These are phyloP conservation scores for Halcyon chelicuti DNA, from an alignment of 2,797 vertebrate genomes.

Conservation along the genomic window DNA sequence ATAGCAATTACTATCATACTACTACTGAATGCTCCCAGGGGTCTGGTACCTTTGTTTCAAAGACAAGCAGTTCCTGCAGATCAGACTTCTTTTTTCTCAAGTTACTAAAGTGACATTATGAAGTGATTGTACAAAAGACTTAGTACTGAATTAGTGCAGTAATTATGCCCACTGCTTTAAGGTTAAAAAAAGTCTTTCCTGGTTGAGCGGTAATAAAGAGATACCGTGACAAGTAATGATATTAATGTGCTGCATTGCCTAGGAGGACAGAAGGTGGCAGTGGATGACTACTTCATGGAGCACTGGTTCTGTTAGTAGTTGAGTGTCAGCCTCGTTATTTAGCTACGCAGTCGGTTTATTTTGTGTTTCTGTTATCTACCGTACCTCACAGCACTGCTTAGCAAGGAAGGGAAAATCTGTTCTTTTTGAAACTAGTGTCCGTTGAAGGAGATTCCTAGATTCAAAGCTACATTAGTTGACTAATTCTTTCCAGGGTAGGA, in stretches of 20 bases:
- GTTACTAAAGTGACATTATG: background rate
- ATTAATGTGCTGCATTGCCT: background rate
- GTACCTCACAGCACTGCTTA: background rate
- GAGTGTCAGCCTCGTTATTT: background rate
- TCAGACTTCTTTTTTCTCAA: background rate
- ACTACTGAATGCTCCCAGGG: background rate
- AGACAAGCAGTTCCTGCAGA: background rate
- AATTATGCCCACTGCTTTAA: background rate
- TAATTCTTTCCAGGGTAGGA: background rate
- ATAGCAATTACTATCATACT: background rate
- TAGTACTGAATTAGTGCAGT: background rate
- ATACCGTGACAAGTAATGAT: background rate
- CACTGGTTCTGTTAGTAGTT: background rate
- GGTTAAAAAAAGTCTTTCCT: background rate
- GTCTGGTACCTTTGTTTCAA: background rate
- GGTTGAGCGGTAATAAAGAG: background rate
- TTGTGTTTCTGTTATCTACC: background rate
- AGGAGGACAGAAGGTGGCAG: conserved; percentile 44
- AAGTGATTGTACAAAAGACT: background rate
- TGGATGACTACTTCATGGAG: background rate
- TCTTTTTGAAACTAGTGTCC: background rate
- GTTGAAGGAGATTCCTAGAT: background rate
- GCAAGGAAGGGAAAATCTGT: background rate
- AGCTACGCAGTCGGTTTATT: background rate
- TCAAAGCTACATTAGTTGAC: background rate